Base-by-base conservation (phyloP, 1,140 invertebrate genomes). In the Hypothenemus hampei region DNA sequence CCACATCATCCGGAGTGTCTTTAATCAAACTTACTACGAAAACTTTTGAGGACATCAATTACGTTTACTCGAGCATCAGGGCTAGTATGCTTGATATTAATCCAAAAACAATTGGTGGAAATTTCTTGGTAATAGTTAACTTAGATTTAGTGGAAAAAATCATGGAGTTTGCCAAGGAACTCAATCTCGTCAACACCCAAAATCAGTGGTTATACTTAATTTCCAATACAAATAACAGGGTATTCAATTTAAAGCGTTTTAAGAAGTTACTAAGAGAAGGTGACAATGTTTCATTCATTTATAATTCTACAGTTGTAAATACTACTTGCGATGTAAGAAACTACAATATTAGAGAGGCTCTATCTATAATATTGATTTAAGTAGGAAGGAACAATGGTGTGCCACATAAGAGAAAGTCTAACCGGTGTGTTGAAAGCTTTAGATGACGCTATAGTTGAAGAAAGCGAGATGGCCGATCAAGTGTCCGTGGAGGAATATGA, bases 401-500 rank as follows among this genome's bases (percentile, higher is more conserved):
- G 83, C 66, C 78, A 82, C 57, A 69, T 77, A n/a, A 68, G 81
- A 41, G 80, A 87, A 66, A 67, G 88, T 41, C 69, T 85, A 29
- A 70, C 72, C 55, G 78, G 78, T 0, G 78, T 89, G 57, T 69
- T 78, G 6, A 75, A 77, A 7, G 80, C 83, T 1, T 62, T 90
- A 21, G 82, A 87, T 39, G 74, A 77, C 36, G 79, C 84, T 0
- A 77, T 85, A 10, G 64, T 77, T 19, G 79, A 80, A 29, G 85
- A 90, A 68, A 76, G 81, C 26, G 79, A 84, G 24, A 73, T 84
- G 33, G 81, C 82, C n/a, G 75, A 79, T 18, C 80, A 82, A 66
- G 80, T 89, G 11, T 87, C 84, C 0, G 84, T 88, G 43, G 87
- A 90, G 68, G 86, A 91, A 69, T 91, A 87, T 81, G 84, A 89